Base-by-base conservation (phyloP, 2,113 vertebrate genomes). In the Mormyrus iriodes region DNA sequence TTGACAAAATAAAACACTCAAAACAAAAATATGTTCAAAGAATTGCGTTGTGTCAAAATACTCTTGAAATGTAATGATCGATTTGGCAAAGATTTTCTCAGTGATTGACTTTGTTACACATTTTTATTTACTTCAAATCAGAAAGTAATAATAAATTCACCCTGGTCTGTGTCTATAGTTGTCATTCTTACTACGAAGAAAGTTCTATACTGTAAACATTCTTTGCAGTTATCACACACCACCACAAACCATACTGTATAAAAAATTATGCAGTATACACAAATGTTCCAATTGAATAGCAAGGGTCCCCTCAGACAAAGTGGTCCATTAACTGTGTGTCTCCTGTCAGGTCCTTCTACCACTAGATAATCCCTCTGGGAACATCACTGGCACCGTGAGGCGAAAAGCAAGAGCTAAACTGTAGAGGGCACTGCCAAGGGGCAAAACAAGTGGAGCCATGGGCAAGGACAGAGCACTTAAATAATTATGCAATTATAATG, bases 321-420 rank as follows among this genome's bases (percentile, higher is more conserved):
- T 46, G 1, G n/a, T 61, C 46, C 21, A 52, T 27, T 85, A 10
- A 85, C 9, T 27, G 55, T 91, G 61, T 87, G 48, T 3, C 49
- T 82, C 8, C 39, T 90, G 31, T 53, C 93, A 99, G 98, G 97
- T 99, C 89, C 94, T 98, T 87, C 92, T 98, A 89, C 96, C 98
- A 9, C 91, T 97, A 69, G 98, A 99, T 90, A 94, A 95, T 92
- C 98, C 98, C 0, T 97, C 97, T 1, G 98, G 98, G 7, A 98
- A 95, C 94, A 99, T 98, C 65, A 94, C 97, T 44, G 98, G 97
- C n/a, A 99, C 96, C 0, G 94, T 99, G 46, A 91, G 95, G 90
- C 96, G 97, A 92, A 97, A 95, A 92, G 89, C 91, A 55, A 65
- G n/a, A 83, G 95, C 98, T 17, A 97, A 94, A 93, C 95, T 96